These are phyloP conservation scores for Gryllus longicercus DNA, from an alignment of 2,888 invertebrate species.

Conservation along the genomic window DNA sequence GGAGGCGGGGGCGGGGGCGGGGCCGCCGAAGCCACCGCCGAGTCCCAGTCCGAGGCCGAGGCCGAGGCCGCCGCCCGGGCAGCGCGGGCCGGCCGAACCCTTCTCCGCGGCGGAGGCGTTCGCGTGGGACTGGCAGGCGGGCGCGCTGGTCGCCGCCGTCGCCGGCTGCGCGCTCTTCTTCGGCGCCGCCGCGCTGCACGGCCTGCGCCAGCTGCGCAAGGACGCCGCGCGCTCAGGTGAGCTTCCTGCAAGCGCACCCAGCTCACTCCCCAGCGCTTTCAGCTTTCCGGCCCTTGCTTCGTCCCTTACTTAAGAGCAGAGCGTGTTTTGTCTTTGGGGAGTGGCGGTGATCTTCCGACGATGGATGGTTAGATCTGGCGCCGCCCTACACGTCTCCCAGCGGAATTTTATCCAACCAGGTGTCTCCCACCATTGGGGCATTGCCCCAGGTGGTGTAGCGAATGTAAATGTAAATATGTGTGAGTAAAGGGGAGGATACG, in stretches of 20 bases:
- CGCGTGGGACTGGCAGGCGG: constrained; percentile 71
- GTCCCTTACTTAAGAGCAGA: too few relatives aligned
- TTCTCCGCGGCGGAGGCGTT: constrained; percentile 51
- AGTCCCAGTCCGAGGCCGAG: not conserved
- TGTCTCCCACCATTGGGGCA: too few relatives aligned
- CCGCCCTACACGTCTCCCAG: too few relatives aligned
- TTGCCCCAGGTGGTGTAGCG: too few relatives aligned
- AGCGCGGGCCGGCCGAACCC: not conserved
- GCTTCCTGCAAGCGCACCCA: rapidly evolving
- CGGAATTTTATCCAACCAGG: too few relatives aligned
- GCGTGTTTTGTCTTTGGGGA: too few relatives aligned
- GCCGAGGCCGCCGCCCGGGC: not conserved
- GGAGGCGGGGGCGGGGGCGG: constrained; percentile 26
- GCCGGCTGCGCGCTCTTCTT: constrained; percentile 77
- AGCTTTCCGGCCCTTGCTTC: not conserved
- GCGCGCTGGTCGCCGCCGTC: constrained; percentile 68
- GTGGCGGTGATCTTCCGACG: too few relatives aligned
- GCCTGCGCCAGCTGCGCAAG: constrained; percentile 72
- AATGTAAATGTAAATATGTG: too few relatives aligned
- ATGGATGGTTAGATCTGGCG: too few relatives aligned
- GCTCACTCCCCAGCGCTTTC: not conserved
- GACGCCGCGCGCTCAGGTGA: not conserved
- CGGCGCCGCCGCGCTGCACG: constrained; percentile 70
- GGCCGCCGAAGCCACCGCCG: constrained; percentile 40
- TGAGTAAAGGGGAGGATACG: too few relatives aligned